Evolutionary conservation across 2,888 invertebrate species (phyloP).

Genomic region (Tetramorium bicarinatum): DNA sequence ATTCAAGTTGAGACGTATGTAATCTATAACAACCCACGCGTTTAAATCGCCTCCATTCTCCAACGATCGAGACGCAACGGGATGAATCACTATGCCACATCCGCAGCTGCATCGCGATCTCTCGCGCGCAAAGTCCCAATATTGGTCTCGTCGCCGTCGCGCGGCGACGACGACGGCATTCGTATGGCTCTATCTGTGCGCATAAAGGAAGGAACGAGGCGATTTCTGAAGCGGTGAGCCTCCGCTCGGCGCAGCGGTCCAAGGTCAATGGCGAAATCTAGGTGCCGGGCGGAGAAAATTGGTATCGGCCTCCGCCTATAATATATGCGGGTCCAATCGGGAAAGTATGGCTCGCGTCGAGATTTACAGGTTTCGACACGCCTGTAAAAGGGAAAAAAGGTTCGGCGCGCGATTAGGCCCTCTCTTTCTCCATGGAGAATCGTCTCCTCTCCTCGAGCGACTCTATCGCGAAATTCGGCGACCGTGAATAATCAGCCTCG

Average conservation of each 20-base stretch:
- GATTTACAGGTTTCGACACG: slow-evolving; percentile 45
- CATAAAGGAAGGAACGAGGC: slow-evolving; percentile 52
- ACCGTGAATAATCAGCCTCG: slow-evolving; percentile 47
- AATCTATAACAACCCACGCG: slow-evolving; percentile 18
- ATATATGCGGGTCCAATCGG: slow-evolving; percentile 15
- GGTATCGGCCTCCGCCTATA: slow-evolving; percentile 53
- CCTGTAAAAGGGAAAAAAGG: slow-evolving; percentile 19
- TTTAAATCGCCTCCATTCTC: slow-evolving; percentile 15
- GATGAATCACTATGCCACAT: slow-evolving; percentile 29
- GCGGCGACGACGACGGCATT: slow-evolving; percentile 8
- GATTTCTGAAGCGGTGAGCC: slow-evolving; percentile 63
- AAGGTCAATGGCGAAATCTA: slow-evolving; percentile 67
- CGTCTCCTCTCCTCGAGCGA: background rate
- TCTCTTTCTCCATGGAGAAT: slow-evolving; percentile 26
- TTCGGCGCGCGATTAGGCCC: slow-evolving; percentile 19
- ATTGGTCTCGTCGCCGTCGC: slow-evolving; percentile 11
- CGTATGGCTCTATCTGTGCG: slow-evolving; percentile 51
- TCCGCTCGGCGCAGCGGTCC: slow-evolving; percentile 49
- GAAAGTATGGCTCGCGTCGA: slow-evolving; percentile 29
- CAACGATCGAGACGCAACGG: background rate
- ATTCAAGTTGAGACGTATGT: background rate
- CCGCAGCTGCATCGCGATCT: slow-evolving; percentile 16
- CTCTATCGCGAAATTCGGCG: slow-evolving; percentile 29
- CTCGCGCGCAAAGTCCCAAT: slow-evolving; percentile 2
- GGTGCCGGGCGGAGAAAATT: slow-evolving; percentile 43